Evolutionary conservation across 1,140 invertebrate species (phyloP), one percentile per base, ranked within the genome.

Genomic region (Zaprionus camerounensis): DNA sequence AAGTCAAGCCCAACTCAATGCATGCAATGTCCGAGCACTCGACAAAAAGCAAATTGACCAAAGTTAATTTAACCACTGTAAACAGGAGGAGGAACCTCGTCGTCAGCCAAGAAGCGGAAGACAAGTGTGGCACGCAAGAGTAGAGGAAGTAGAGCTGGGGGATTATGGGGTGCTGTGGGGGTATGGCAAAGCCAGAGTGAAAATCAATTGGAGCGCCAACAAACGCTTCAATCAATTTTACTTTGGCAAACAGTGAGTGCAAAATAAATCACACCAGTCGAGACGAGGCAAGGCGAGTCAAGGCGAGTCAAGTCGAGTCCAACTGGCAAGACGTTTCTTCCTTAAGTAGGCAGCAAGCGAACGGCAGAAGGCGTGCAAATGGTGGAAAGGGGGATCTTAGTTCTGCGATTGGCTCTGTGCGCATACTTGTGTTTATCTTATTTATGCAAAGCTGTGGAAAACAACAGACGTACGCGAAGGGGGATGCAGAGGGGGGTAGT

Each of bases 151-250:
- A 13, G 13, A 31, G 22, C 46, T 13, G 51, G 2, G 11, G 46
- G 11, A 12, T 22, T 24, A 20, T 51, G 26, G n/a, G 44, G 13
- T 9, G 41, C 2, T 31, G 28, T 28, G n/a, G 13, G 2, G 15
- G 38, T 1, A 38, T 20, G n/a, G 46, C 53, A 22, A 58, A 24
- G 59, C 49, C 22, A 64, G 75, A 72, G 75, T 71, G 72, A 71
- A 90, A 90, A 90, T 90, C 85, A 90, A 90, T 90, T 90, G 85
- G 76, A 74, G 70, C 76, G 76, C 85, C 79, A 85, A 84, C 85
- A 90, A 90, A 90, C 85, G 85, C 85, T 90, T 90, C 85, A 90
- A 90, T 90, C 85, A 90, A 90, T 90, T 90, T 90, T 90, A 85
- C 85, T 90, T 90, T 90, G 79, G 81, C 85, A 90, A 90, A 90